Evolutionary conservation across 2,797 vertebrate species (phyloP).

Genomic region (Heteromormyrus szaboi): DNA sequence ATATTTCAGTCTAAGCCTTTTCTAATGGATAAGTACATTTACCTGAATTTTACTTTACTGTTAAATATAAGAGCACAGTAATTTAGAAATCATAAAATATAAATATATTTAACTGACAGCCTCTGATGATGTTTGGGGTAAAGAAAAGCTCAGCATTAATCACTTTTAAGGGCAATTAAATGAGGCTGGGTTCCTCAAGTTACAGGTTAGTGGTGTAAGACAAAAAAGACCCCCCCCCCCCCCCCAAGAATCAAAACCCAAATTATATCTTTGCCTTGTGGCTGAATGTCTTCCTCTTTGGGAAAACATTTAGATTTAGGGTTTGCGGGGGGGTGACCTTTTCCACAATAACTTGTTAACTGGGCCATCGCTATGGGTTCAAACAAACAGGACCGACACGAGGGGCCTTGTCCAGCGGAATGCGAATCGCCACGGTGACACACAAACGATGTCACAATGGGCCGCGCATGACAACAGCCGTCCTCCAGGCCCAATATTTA

Average conservation of each 20-base stretch:
- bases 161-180: not conserved
- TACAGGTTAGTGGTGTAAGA: not conserved
- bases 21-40: not conserved
- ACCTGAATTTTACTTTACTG: not conserved
- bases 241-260: not conserved
- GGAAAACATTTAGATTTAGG: conserved; percentile 46
- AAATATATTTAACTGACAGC: not conserved
- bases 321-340: conserved; percentile 42
- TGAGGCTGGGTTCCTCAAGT: not conserved
- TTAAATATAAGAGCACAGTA: not conserved
- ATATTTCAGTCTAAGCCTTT: not conserved
- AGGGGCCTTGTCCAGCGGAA: conserved; percentile 56
- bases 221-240: not conserved
- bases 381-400: conserved; percentile 64
- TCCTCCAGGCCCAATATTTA: conserved; percentile 60
- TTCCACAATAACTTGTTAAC: conserved; percentile 57
- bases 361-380: conserved; percentile 57
- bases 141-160: not conserved
- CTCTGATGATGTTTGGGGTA: not conserved
- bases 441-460: conserved; percentile 49
- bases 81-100: not conserved
- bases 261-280: not conserved
- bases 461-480: conserved; percentile 64
- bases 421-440: conserved; percentile 53
- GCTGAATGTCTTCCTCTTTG: not conserved